Conservation (phyloP, 1,140 invertebrate genomes). For the Andrena cerasifolii region DNA sequence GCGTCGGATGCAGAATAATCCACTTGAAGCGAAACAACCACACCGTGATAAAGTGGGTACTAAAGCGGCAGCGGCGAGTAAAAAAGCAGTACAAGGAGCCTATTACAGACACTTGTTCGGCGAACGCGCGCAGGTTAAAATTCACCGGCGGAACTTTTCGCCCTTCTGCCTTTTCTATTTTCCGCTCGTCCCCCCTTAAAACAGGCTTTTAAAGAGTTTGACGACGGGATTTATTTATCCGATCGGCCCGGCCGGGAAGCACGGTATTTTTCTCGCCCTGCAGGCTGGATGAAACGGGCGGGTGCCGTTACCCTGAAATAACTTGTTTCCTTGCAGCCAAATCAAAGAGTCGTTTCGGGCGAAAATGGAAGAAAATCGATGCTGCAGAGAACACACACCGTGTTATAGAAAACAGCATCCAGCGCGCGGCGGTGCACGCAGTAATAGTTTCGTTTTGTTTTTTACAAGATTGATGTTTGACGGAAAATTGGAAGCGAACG, state of each 20-base stretch:
- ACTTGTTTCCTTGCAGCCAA: slow-evolving; percentile 35
- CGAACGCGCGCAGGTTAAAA: slow-evolving; percentile 38
- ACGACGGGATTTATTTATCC: slow-evolving; percentile 39
- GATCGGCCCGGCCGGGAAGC: background rate
- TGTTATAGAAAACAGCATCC: slow-evolving; percentile 1
- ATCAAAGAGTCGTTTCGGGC: slow-evolving; percentile 15
- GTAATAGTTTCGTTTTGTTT: slow-evolving; percentile 16
- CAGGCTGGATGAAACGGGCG: background rate
- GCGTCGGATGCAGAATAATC: slow-evolving; percentile 66
- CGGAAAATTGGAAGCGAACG: background rate
- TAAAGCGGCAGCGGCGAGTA: slow-evolving; percentile 49
- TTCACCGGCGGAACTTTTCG: slow-evolving; percentile 36
- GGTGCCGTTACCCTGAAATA: slow-evolving; percentile 33
- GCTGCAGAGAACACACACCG: background rate
- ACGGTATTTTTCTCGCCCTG: background rate
- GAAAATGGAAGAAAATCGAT: slow-evolving; percentile 27
- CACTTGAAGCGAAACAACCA: slow-evolving; percentile 64
- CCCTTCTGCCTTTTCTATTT: background rate
- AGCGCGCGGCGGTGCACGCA: background rate
- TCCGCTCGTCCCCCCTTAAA: background rate
- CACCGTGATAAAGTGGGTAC: slow-evolving; percentile 59
- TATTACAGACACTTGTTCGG: slow-evolving; percentile 61
- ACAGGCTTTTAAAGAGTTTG: slow-evolving; percentile 34
- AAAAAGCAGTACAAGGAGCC: slow-evolving; percentile 51
- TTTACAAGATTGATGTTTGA: background rate